A percentile compares a stretch with the other conserved stretches of the same genome.
These are phyloP conservation scores for Hycleus cichorii DNA, from an alignment of 1,140 invertebrate genomes.

Conservation along the genomic window DNA sequence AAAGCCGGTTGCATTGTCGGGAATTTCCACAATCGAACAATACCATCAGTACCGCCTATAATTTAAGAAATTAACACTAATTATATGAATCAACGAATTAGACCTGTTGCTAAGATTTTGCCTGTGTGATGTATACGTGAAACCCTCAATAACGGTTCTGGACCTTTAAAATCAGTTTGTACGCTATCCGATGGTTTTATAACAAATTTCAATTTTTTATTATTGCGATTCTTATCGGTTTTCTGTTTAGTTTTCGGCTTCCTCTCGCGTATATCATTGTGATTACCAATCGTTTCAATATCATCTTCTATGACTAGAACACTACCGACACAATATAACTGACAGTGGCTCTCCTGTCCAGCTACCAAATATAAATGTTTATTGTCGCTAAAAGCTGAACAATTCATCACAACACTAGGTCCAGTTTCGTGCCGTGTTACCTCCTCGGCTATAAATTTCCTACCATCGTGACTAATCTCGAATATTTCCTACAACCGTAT, in stretches of 20 bases:
- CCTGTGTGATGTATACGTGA: constrained; percentile 71
- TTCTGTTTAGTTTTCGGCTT: constrained; percentile 33
- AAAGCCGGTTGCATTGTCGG: constrained; percentile 63
- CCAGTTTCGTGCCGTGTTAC: constrained; percentile 83
- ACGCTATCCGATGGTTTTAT: constrained; percentile 67
- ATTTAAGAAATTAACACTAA: constrained; percentile 2
- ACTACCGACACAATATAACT: constrained; percentile 75
- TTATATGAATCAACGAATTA: constrained; percentile 2
- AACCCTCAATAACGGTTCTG: constrained; percentile 78
- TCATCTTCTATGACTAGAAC: constrained; percentile 50
- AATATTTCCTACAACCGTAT: constrained; percentile 70
- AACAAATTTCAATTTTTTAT: constrained; percentile 61
- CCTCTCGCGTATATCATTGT: constrained; percentile 42
- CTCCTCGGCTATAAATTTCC: constrained; percentile 74
- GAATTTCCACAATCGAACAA: constrained; percentile 82
- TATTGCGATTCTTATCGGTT: constrained; percentile 43
- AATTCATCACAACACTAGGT: constrained; percentile 86
- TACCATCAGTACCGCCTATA: constrained; percentile 73
- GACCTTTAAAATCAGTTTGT: constrained; percentile 69
- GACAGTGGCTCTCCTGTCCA: constrained; percentile 86
- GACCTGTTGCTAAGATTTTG: constrained; percentile 73
- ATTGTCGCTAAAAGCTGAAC: constrained; percentile 58
- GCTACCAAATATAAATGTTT: constrained; percentile 73
- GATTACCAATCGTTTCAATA: constrained; percentile 41
- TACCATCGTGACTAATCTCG: constrained; percentile 77